Percentiles rank a stretch among this genome's conserved stretches.
Evolutionary conservation across 2,888 invertebrate genomes (phyloP).

Genomic region (Cylloceria caligata): DNA sequence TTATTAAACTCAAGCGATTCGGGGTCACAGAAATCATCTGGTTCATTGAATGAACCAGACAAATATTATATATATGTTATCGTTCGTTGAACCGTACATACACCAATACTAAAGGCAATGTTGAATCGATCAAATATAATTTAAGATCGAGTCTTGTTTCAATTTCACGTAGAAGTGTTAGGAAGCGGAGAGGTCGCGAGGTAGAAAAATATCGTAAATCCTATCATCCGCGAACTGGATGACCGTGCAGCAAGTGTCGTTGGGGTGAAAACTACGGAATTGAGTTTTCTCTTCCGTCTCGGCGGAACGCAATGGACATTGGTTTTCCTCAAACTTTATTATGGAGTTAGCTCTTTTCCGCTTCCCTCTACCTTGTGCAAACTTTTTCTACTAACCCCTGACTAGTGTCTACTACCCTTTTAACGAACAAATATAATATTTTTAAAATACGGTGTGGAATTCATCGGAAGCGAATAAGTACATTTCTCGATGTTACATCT

Average conservation of each 20-base stretch:
- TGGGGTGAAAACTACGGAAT: conserved; percentile 59
- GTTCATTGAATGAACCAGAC: too few species aligned
- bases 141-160: conserved; percentile 55
- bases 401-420: conserved; percentile 53
- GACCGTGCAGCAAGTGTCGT: conserved; percentile 59
- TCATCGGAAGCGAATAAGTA: conserved; percentile 32
- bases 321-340: conserved; percentile 68
- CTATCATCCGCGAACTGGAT: conserved; percentile 57
- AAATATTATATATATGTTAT: too few species aligned
- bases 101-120: conserved; percentile 2
- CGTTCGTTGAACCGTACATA: background rate
- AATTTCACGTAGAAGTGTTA: conserved; percentile 36
- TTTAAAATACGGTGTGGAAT: conserved; percentile 31
- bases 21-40: too few species aligned
- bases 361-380: background rate
- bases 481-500: conserved; percentile 3
- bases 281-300: conserved; percentile 60
- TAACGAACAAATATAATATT: conserved; percentile 42
- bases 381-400: conserved; percentile 49
- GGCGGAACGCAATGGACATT: conserved; percentile 56
- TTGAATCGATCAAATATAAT: conserved; percentile 50
- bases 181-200: conserved; percentile 3
- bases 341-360: conserved; percentile 60
- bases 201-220: conserved; percentile 63
- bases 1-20: too few species aligned